Base-by-base conservation (phyloP, 2,113 vertebrate genomes). In the Gasterosteus aculeatus region DNA sequence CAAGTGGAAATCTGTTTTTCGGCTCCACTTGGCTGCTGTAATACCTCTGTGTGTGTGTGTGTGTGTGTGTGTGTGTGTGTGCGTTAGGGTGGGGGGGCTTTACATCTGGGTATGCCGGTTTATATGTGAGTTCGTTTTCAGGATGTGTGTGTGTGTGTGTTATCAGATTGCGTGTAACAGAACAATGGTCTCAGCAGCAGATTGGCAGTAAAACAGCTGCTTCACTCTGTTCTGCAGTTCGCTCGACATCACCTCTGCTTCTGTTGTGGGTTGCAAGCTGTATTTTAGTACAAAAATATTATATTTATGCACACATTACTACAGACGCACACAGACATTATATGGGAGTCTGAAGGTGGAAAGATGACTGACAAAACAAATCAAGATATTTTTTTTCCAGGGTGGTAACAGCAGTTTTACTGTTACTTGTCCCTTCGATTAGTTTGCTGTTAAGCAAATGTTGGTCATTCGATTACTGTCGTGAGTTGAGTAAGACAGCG, bases 1-100 rank as follows among this genome's bases (percentile, higher is more conserved):
- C 38, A 11, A 84, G 64, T 82, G 38, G 70, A 87, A 89, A 83
- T 87, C 79, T 87, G 81, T 64, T 86, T 82, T 84, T 83, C 72
- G 77, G 79, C 85, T 83, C 73, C 65, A 81, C 53, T 79, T 75
- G 66, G 61, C 65, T 56, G 49, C n/a, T 12, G 59, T 73, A 81
- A 65, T 57, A 51, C 42, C 0, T 19, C n/a, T 22, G 73, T 75
- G 38, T 59, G 54, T 76, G 44, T 56, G 19, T 68, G 19, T 56
- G 68, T 64, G 58, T 61, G 33, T 63, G 15, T 39, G 15, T 42
- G 35, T 46, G 29, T 26, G 41, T 53, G 16, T 61, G 42, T n/a
- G n/a, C 6, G 3, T 35, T 35, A 35, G 33, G 33, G 5, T 54
- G 35, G 33, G 33, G 3, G 33, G 47, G 26, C 19, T 18, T 15